Evolutionary conservation across 2,888 invertebrate genomes (phyloP).

Genomic region (Drosophila sordidapex): DNA sequence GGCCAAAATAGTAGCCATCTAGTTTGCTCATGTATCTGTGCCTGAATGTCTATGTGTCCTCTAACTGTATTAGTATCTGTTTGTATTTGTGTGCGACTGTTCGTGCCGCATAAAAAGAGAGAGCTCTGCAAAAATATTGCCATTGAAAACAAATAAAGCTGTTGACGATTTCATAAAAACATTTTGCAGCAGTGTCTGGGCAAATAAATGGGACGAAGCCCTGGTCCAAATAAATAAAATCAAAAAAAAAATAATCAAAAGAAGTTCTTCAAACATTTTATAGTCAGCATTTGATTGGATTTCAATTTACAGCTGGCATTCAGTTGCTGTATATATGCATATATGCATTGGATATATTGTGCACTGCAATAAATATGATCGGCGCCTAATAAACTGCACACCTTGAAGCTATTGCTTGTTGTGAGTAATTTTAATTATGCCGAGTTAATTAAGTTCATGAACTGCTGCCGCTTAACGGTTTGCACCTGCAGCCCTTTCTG

Average conservation of each 20-base stretch:
- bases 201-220: constrained; percentile 9
- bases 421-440: constrained; percentile 57
- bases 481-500: neutral
- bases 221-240: neutral
- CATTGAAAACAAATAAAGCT: constrained; percentile 81
- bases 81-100: constrained; percentile 23
- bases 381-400: constrained; percentile 40
- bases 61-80: constrained; percentile 10
- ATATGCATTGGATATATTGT: constrained; percentile 3
- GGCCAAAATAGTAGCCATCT: constrained; percentile 50
- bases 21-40: constrained; percentile 53
- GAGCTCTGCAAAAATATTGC: constrained; percentile 69
- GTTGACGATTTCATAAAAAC: constrained; percentile 78
- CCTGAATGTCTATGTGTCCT: constrained; percentile 6
- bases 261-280: constrained; percentile 61
- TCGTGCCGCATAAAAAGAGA: constrained; percentile 23
- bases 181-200: constrained; percentile 15
- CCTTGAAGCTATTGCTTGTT: constrained; percentile 20
- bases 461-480: constrained; percentile 9
- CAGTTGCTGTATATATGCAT: constrained; percentile 7
- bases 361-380: constrained; percentile 37
- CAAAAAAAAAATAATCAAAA: constrained; percentile 8
- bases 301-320: constrained; percentile 56
- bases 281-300: constrained; percentile 73
- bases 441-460: constrained; percentile 47